These are phyloP conservation scores for Halocynthia aurantium DNA, from an alignment of 23 tunicate species.

Conservation along the genomic window DNA sequence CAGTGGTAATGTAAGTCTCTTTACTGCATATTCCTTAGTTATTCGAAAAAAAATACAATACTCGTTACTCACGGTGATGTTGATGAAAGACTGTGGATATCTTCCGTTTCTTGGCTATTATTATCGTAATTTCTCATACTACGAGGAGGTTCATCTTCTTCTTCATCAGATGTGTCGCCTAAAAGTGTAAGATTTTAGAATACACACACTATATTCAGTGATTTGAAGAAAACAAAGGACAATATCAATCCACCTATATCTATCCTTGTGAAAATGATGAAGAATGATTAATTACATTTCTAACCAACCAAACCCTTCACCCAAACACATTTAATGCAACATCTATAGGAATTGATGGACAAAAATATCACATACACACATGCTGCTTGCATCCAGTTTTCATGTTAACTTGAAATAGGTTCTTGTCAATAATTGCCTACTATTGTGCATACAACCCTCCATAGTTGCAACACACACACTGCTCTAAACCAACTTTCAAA, in stretches of 20 bases:
- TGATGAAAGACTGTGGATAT: slow-evolving; percentile 22
- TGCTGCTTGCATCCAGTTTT: no score
- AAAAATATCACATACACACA: no score
- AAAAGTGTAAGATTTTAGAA: not conserved
- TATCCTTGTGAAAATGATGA: no score
- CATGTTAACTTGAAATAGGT: not conserved
- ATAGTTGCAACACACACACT: not conserved
- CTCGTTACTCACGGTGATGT: slow-evolving; percentile 55
- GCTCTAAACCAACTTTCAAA: not conserved
- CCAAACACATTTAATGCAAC: no score
- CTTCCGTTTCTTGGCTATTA: not conserved
- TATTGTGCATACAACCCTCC: not conserved
- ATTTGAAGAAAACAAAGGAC: no score
- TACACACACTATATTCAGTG: no score
- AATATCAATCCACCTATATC: no score
- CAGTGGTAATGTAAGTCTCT: no score
- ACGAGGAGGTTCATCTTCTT: slow-evolving; percentile 16
- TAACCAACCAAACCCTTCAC: no score
- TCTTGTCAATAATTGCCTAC: not conserved
- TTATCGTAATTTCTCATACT: not conserved
- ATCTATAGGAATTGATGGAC: no score
- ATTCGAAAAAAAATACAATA: not conserved
- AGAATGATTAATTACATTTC: no score
- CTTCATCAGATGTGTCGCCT: slow-evolving; percentile 65
- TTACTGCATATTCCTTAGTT: no score